A percentile compares a stretch with the other conserved stretches of the same genome.
Evolutionary conservation across 2,113 vertebrate species (phyloP).

Genomic region (Halichoerus grypus): DNA sequence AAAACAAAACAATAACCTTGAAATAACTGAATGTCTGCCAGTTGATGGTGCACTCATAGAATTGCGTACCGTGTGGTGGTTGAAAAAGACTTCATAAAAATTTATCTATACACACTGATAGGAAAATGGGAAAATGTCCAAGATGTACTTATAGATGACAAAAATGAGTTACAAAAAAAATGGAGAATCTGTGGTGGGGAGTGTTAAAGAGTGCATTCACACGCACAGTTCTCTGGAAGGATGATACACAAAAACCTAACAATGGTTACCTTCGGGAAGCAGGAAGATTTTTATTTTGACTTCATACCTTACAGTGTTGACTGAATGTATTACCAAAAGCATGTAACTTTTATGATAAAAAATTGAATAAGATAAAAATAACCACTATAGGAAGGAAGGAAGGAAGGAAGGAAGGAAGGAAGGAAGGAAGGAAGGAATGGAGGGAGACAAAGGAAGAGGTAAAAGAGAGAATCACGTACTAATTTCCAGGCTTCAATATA

Average conservation of each 20-base stretch:
- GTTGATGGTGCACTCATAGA: neutral
- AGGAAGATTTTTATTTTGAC: neutral
- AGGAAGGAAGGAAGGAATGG: neutral
- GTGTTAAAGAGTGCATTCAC: neutral
- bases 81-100: neutral
- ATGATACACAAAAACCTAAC: neutral
- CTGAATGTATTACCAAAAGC: neutral
- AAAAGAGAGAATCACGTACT: neutral
- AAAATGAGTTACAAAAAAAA: slow-evolving; percentile 4
- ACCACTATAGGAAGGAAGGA: neutral
- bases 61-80: neutral
- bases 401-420: neutral
- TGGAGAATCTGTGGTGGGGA: neutral
- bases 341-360: neutral
- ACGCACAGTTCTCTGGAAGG: neutral
- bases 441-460: neutral
- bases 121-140: neutral
- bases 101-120: neutral
- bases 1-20: neutral
- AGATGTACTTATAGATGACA: neutral
- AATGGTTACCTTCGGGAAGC: neutral
- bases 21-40: neutral
- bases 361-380: neutral
- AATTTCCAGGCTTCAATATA: neutral
- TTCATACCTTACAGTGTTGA: neutral